phyloP scores from a whole-genome alignment of 2,888 invertebrate genomes.

The Polydrusus cervinus region DNA sequence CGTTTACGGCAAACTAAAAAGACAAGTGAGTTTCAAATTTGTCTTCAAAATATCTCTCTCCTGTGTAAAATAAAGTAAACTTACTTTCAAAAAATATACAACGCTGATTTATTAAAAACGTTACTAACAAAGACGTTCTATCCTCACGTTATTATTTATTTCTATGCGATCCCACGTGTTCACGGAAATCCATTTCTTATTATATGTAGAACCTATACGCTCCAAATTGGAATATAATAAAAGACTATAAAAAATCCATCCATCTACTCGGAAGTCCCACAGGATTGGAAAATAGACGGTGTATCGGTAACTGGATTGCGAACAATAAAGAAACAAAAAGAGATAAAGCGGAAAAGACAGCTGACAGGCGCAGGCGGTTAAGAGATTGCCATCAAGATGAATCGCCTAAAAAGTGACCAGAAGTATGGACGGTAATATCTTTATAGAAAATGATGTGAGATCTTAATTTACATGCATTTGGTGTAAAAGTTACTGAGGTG shows the following conservation, averaged over 20 bases:
- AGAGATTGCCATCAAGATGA: constrained; percentile 70
- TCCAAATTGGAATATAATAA: constrained; percentile 60
- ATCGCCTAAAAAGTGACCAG: constrained; percentile 66
- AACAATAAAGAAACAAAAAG: constrained; percentile 72
- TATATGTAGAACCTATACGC: constrained; percentile 25
- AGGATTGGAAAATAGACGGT: constrained; percentile 65
- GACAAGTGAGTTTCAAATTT: too few relatives aligned
- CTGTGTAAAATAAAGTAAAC: too few relatives aligned
- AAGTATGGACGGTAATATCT: constrained; percentile 41
- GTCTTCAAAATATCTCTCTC: too few relatives aligned
- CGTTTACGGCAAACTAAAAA: too few relatives aligned
- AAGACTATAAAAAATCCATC: constrained; percentile 70
- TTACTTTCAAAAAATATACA: too few relatives aligned
- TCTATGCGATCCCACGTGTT: background rate
- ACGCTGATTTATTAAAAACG: background rate
- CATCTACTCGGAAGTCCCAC: constrained; percentile 68
- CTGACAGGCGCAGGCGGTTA: constrained; percentile 68
- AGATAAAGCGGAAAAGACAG: constrained; percentile 70
- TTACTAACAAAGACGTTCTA: background rate
- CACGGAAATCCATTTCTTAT: constrained; percentile 28
- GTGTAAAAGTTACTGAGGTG: too few relatives aligned
- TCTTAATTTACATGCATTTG: background rate
- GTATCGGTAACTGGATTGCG: constrained; percentile 72
- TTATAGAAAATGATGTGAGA: background rate
- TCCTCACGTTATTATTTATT: constrained; percentile 11